phyloP scores from a whole-genome alignment of 2,113 vertebrate species.

The Paradisaea rubra region DNA sequence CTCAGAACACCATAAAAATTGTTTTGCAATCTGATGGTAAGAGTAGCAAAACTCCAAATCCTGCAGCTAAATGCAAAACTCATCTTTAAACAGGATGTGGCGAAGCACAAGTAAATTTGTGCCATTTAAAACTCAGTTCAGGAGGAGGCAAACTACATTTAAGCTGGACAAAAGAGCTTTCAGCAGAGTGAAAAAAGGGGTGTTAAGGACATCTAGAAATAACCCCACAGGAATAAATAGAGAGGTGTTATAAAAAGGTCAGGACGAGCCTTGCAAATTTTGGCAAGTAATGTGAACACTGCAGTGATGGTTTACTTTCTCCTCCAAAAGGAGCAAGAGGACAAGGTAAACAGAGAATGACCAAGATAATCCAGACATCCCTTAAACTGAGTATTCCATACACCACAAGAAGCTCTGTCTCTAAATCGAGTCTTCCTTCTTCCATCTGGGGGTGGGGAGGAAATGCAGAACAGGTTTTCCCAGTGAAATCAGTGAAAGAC shows the following conservation, averaged over 20 bases:
- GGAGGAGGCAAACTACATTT: neutral
- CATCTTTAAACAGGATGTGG: conserved; percentile 21
- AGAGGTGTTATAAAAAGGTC: neutral
- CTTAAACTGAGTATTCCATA: neutral
- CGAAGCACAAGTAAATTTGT: neutral
- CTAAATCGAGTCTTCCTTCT: neutral
- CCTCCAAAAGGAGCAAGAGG: neutral
- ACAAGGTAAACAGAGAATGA: neutral
- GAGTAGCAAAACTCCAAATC: neutral
- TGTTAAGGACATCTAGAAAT: conserved; percentile 25
- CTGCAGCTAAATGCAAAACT: neutral
- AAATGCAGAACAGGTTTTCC: conserved; percentile 29
- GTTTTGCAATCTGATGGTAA: neutral
- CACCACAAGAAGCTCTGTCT: neutral
- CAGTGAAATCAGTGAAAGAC: neutral
- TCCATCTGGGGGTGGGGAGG: neutral
- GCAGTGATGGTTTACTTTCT: neutral
- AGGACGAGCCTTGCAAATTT: neutral
- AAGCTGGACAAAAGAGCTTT: conserved; percentile 4
- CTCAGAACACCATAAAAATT: neutral
- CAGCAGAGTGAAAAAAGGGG: neutral
- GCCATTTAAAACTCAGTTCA: neutral
- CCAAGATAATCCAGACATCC: neutral
- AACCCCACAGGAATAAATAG: conserved; percentile 8
- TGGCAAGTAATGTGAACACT: neutral